Percentiles rank a stretch among this genome's conserved stretches.
Conservation (phyloP, 2,113 vertebrate species). For the Mobula hypostoma region DNA sequence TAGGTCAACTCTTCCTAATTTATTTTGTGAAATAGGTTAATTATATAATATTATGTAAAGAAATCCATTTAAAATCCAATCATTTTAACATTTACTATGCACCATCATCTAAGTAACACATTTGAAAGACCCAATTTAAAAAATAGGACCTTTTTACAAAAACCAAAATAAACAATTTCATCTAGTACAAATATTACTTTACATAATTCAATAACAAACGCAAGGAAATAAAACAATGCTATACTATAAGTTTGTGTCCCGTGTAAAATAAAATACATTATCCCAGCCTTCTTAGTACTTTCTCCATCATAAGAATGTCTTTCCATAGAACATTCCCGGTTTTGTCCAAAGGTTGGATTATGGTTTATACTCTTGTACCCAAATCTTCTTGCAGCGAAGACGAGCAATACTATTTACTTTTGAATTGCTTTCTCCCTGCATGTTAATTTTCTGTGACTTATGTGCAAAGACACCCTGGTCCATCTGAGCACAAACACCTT, state of each 20-base stretch:
- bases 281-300: background rate
- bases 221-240: background rate
- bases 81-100: background rate
- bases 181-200: background rate
- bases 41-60: background rate
- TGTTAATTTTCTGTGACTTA: too few relatives aligned
- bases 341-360: too few relatives aligned
- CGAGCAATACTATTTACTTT: too few relatives aligned
- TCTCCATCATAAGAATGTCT: too few relatives aligned
- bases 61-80: background rate
- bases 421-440: too few relatives aligned
- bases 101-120: background rate
- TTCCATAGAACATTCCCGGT: too few relatives aligned
- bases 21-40: background rate
- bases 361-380: too few relatives aligned
- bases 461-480: too few relatives aligned
- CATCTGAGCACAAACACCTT: too few relatives aligned
- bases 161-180: background rate
- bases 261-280: background rate
- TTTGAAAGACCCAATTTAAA: background rate
- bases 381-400: too few relatives aligned
- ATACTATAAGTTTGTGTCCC: background rate
- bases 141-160: background rate
- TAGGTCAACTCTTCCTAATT: background rate
- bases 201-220: background rate